Percentiles rank a stretch among this genome's conserved stretches.
Conservation (phyloP, 2,113 vertebrate species). For the Glaucomys volans region DNA sequence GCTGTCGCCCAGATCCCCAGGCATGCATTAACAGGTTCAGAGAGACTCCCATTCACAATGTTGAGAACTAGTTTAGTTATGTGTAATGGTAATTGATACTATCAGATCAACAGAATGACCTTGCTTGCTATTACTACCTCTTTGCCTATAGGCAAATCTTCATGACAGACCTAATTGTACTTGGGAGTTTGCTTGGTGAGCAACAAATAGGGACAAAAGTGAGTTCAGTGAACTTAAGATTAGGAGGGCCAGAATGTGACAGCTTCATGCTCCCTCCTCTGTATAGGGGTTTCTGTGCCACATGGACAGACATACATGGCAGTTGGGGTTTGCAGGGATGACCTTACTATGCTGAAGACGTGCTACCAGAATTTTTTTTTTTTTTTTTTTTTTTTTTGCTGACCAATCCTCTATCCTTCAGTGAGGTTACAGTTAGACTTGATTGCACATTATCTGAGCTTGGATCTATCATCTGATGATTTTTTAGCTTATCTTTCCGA, state of each 20-base stretch:
- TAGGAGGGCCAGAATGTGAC: neutral
- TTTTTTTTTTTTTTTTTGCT: slow-evolving; percentile 4
- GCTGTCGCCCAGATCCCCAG: neutral
- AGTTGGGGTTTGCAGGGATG: too few relatives aligned
- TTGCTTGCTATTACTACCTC: slow-evolving; percentile 1
- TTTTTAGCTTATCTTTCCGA: neutral
- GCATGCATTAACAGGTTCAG: neutral
- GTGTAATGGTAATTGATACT: slow-evolving; percentile 32
- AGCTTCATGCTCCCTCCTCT: neutral
- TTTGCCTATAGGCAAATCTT: slow-evolving; percentile 4
- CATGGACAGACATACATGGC: too few relatives aligned
- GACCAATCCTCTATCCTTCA: neutral
- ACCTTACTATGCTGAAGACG: neutral
- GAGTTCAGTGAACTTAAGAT: neutral
- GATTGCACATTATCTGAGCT: neutral
- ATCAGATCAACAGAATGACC: slow-evolving; percentile 35
- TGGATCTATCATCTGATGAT: neutral
- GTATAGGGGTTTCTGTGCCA: neutral
- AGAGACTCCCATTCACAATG: neutral
- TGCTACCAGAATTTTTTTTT: neutral
- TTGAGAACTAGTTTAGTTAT: slow-evolving; percentile 35
- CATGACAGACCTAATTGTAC: neutral
- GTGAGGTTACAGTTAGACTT: neutral
- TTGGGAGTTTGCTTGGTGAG: neutral
- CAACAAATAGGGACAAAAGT: neutral